Evolutionary conservation across 2,888 invertebrate species (phyloP).

Genomic region (Yponomeuta cagnagella): DNA sequence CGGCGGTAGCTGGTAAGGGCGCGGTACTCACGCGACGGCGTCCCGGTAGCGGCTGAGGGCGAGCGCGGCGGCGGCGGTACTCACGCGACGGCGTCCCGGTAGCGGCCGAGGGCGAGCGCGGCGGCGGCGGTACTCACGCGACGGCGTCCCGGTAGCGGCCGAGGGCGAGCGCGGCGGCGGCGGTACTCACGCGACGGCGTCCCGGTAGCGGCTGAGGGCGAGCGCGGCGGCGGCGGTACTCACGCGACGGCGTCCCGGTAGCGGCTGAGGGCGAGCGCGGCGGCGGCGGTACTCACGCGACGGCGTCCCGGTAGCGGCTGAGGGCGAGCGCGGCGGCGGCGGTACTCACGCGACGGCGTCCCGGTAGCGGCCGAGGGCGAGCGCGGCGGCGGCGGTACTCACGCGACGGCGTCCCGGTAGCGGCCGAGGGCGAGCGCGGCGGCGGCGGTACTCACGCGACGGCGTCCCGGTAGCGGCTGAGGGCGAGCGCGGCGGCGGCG

Average conservation of each 20-base stretch:
- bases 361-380: background rate
- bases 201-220: constrained; percentile 81
- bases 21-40: constrained; percentile 46
- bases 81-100: too few relatives aligned
- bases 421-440: constrained; percentile 71
- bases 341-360: constrained; percentile 9
- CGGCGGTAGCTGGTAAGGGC: too few relatives aligned
- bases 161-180: background rate
- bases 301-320: background rate
- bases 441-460: constrained; percentile 49
- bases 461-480: too few relatives aligned
- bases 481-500: background rate
- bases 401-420: constrained; percentile 84
- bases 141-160: constrained; percentile 2
- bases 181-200: constrained; percentile 79
- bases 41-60: too few relatives aligned
- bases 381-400: constrained; percentile 34
- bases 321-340: background rate
- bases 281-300: background rate
- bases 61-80: background rate
- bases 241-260: too few relatives aligned
- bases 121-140: background rate
- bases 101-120: background rate
- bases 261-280: too few relatives aligned
- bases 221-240: constrained; percentile 46